Evolutionary conservation across 2,113 vertebrate genomes (phyloP).

Genomic region (Sceloporus undulatus): DNA sequence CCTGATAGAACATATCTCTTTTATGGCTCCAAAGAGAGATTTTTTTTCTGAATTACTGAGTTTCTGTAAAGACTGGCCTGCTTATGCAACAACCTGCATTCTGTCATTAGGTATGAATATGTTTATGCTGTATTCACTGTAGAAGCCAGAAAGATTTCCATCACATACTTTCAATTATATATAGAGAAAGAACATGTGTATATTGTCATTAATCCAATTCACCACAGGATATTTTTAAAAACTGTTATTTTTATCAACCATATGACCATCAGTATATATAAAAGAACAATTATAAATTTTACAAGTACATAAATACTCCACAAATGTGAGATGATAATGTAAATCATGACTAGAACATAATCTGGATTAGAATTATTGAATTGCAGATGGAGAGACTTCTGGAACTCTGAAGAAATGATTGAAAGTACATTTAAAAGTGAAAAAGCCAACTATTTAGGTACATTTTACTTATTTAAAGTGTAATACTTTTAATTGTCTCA

Average conservation of each 20-base stretch:
- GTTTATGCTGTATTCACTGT: background rate
- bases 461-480: too few relatives aligned
- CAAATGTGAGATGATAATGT: background rate
- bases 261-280: background rate
- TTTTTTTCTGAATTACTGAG: background rate
- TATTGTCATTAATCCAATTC: background rate
- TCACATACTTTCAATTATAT: background rate
- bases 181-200: background rate
- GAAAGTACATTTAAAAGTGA: background rate
- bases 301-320: background rate
- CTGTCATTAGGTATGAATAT: background rate
- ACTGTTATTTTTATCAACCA: background rate
- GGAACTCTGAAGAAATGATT: background rate
- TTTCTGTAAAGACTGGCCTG: background rate
- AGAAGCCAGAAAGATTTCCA: background rate
- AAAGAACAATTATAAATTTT: background rate
- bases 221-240: background rate
- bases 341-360: background rate
- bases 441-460: background rate
- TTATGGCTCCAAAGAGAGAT: background rate
- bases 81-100: background rate
- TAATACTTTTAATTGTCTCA: too few relatives aligned
- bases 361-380: background rate
- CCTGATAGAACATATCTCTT: background rate
- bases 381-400: background rate